Evolutionary conservation across 2,797 vertebrate species (phyloP), one percentile per base, ranked within the genome.

Genomic region (Tamandua tetradactyla): DNA sequence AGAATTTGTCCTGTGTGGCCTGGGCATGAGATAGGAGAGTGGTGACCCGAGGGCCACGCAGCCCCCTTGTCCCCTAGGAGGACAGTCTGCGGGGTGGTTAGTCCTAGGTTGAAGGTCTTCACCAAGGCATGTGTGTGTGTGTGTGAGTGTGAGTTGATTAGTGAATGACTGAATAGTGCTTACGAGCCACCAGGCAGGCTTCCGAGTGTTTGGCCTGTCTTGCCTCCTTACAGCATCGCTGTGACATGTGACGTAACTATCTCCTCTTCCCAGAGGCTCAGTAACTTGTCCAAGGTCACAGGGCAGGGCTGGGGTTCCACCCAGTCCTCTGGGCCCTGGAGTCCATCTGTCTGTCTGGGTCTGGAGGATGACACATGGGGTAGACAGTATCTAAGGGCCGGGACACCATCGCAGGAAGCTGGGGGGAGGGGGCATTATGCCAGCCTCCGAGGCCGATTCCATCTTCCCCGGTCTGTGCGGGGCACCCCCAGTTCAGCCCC

Each of bases 151-250:
- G n/a, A n/a, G n/a, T n/a, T n/a, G n/a, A 22, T 9, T 14, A 1
- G 59, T 1, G 18, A 7, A 4, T 25, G 1, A 1, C 1, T 17
- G 14, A 3, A 0, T 6, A 10, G 32, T 5, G 7, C 6, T 18
- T 2, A 0, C 2, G 2, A 0, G 0, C 0, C 7, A 0, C 44
- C 23, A 2, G 55, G 7, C 25, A 4, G 40, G 0, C 0, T 7
- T 25, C 66, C 8, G 1, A 15, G 64, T 35, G 15, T 15, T 3
- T 1, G n/a, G 6, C 0, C 0, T 2, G 0, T 10, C 40, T 13
- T 18, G 1, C 4, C 3, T 37, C 9, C 66, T 18, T 2, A 7
- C 7, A 7, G 2, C 6, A 0, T 1, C 0, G 8, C 74, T 30
- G n/a, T 3, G 59, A 17, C 15, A 0, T 7, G 5, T 30, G 59